phyloP scores from a whole-genome alignment of 2,888 invertebrate species.

The Dyspetes luteomarginatus region DNA sequence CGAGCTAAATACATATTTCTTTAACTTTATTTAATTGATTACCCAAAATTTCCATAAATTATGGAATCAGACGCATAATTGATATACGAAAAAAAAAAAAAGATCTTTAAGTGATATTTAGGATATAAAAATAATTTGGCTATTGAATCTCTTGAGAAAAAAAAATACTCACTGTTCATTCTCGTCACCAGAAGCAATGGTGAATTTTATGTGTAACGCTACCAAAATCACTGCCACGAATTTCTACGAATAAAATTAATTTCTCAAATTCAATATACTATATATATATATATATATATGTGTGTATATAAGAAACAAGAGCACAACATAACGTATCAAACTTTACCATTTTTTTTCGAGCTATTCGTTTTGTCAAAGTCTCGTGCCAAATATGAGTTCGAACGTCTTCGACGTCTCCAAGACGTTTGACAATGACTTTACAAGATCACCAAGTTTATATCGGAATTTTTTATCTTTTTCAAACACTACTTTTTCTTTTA shows the following conservation, averaged over 20 bases:
- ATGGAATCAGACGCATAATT: too few relatives aligned
- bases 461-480: constrained; percentile 57
- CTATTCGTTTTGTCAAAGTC: neutral
- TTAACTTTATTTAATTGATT: too few relatives aligned
- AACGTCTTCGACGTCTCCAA: constrained; percentile 36
- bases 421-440: constrained; percentile 26
- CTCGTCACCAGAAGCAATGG: constrained; percentile 65
- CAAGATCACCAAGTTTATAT: constrained; percentile 71
- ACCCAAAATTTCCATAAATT: too few relatives aligned
- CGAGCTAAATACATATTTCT: too few relatives aligned
- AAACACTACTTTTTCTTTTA: constrained; percentile 9
- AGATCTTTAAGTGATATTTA: too few relatives aligned
- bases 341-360: constrained; percentile 47
- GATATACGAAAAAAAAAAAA: too few relatives aligned
- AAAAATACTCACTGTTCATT: constrained; percentile 75
- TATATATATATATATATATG: too few relatives aligned
- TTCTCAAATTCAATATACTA: neutral
- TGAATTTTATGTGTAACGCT: constrained; percentile 63
- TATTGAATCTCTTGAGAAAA: too few relatives aligned
- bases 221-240: constrained; percentile 67
- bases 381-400: constrained; percentile 51
- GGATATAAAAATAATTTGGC: too few relatives aligned
- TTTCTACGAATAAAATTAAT: constrained; percentile 65
- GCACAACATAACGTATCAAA: neutral
- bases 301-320: neutral